Percentiles rank a stretch among this genome's conserved stretches.
These are phyloP conservation scores for Corella eumyota DNA, from an alignment of 23 tunicate genomes.

Conservation along the genomic window DNA sequence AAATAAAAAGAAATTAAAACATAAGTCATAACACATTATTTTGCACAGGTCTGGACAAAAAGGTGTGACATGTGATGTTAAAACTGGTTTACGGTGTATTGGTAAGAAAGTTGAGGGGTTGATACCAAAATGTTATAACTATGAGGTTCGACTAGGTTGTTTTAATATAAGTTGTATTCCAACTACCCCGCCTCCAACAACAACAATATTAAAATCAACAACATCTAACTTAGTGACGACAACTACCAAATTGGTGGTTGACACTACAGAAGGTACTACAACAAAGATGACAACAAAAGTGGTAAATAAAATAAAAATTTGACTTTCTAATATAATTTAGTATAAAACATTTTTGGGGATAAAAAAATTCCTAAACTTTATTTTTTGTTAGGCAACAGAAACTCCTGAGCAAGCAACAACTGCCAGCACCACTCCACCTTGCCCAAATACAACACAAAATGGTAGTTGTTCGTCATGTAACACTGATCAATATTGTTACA, in stretches of 20 bases:
- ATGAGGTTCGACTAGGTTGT: constrained; percentile 19
- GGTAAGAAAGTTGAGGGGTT: constrained; percentile 1
- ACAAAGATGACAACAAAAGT: background rate
- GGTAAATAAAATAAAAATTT: no score
- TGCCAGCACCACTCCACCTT: background rate
- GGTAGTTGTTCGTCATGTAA: background rate
- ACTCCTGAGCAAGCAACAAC: no score
- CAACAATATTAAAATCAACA: background rate
- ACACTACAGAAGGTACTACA: background rate
- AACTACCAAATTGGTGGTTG: background rate
- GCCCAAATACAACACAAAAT: background rate
- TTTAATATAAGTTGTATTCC: constrained; percentile 5
- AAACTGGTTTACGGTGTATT: constrained; percentile 7
- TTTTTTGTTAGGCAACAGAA: no score
- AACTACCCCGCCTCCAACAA: constrained; percentile 1
- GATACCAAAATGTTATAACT: constrained; percentile 19
- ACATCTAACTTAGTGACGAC: background rate
- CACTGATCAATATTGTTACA: background rate
- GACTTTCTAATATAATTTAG: no score
- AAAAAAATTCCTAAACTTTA: no score
- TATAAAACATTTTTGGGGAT: no score
- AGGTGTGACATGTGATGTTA: constrained; percentile 9
- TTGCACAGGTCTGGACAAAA: constrained; percentile 10
- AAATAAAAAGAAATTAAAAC: no score
- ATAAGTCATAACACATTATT: no score